Evolutionary conservation across 2,797 vertebrate genomes (phyloP), one percentile per base, ranked within the genome.

Genomic region (Thamnophis elegans): DNA sequence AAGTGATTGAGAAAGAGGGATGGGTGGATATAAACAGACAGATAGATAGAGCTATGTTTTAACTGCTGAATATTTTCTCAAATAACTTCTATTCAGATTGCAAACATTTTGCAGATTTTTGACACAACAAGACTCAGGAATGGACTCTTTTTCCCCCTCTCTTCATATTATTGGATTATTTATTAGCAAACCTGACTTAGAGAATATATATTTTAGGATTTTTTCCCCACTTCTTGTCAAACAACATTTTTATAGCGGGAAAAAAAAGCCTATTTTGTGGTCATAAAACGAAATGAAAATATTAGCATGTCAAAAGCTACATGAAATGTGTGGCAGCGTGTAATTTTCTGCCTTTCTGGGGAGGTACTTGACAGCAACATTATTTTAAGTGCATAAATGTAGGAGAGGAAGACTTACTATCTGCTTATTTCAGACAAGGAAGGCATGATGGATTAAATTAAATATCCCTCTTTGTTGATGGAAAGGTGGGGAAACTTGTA

Each of bases 331-430:
- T 92, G 92, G 54, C 36, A 88, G 14, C 13, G 1, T 20, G 86
- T 91, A 94, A 92, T 92, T 94, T 94, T 89, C 92, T 56, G 47
- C 26, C 22, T 93, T 94, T 93, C 93, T 4, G 0, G 28, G 42
- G 60, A 89, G 4, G 10, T 12, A 89, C 92, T 56, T 94, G 78
- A 90, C 42, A 94, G 56, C 62, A 86, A 32, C 18, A 93, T 94
- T 95, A 20, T 90, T 58, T 94, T 92, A 92, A 95, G 86, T 3
- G 42, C 1, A 12, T n/a, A 90, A 42, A 47, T 89, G 1, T 87
- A 94, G 55, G 22, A 93, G 73, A 91, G 62, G 68, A 88, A 89
- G 92, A 91, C 93, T 88, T 93, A 88, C 90, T 92, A 92, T 47
- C 42, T 94, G 16, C 47, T 92, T 93, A 88, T 92, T 51, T 32